Evolutionary conservation across 92 coral and sea anemone species (phyloP).

Genomic region (Palythoa grandiflora): DNA sequence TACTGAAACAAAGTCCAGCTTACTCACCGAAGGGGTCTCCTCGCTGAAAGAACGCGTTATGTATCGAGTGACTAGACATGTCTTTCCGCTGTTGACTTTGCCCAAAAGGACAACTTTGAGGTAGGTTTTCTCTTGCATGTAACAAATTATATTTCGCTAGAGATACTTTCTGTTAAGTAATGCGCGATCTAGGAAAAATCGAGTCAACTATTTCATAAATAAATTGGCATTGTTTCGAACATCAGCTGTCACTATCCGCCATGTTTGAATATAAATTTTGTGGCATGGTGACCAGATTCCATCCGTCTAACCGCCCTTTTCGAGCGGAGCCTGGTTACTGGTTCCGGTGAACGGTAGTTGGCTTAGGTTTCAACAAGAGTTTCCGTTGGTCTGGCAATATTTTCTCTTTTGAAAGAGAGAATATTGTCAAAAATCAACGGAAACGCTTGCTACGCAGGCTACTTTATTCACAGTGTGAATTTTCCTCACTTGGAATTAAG

Average conservation of each 20-base stretch:
- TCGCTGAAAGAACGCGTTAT: conserved; percentile 96
- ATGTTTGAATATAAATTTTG: conserved; percentile 22
- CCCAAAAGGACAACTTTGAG: conserved; percentile 99
- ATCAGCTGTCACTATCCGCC: conserved; percentile 46
- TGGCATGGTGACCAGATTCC: neutral
- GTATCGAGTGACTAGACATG: conserved; percentile 96
- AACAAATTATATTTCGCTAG: conserved; percentile 44
- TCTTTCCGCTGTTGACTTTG: conserved; percentile 99
- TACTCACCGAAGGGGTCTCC: conserved; percentile 95
- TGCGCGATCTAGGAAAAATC: conserved; percentile 3
- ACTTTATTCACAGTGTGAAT: too few relatives aligned
- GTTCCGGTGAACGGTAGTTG: too few relatives aligned
- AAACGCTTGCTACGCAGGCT: too few relatives aligned
- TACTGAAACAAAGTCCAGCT: neutral
- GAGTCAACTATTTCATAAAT: neutral
- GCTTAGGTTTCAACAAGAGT: too few relatives aligned
- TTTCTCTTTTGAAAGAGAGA: too few relatives aligned
- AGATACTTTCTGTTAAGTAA: conserved; percentile 2
- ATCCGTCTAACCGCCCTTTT: too few relatives aligned
- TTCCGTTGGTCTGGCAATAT: too few relatives aligned
- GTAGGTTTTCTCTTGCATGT: conserved; percentile 97
- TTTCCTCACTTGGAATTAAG: too few relatives aligned
- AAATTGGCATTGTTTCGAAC: conserved; percentile 11
- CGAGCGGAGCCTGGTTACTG: too few relatives aligned
- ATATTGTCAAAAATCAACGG: too few relatives aligned